Conservation (phyloP, 2,797 vertebrate species). For the Sebastes minor region DNA sequence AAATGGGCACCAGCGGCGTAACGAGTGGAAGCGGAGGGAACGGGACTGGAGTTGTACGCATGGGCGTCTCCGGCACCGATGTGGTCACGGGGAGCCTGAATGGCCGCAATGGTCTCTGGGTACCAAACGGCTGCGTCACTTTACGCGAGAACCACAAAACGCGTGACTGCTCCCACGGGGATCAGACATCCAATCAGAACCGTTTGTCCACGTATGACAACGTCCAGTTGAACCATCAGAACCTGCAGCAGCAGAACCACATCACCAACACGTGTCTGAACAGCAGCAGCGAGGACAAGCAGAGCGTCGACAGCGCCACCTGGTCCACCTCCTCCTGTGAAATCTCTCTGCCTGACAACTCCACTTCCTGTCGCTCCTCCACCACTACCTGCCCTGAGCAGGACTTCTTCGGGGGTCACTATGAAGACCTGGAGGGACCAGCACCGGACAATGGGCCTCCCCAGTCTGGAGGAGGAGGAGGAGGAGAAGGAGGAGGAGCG, state of each 20-base stretch:
- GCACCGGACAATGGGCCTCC: slow-evolving; percentile 81
- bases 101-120: slow-evolving; percentile 84
- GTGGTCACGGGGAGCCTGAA: slow-evolving; percentile 77
- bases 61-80: slow-evolving; percentile 89
- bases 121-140: slow-evolving; percentile 88
- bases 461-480: slow-evolving; percentile 64
- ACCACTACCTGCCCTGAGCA: slow-evolving; percentile 97
- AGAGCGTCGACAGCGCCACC: slow-evolving; percentile 97
- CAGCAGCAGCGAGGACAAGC: slow-evolving; percentile 93
- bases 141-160: slow-evolving; percentile 86
- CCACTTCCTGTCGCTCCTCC: slow-evolving; percentile 95
- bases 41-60: slow-evolving; percentile 74
- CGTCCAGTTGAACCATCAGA: slow-evolving; percentile 91
- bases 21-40: slow-evolving; percentile 81
- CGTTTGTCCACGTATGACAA: slow-evolving; percentile 98
- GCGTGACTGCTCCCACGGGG: slow-evolving; percentile 75
- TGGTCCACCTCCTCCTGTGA: slow-evolving; percentile 99
- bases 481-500: slow-evolving; percentile 44
- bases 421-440: slow-evolving; percentile 89
- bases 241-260: slow-evolving; percentile 71
- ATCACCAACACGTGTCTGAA: slow-evolving; percentile 65
- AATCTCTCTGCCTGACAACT: slow-evolving; percentile 96
- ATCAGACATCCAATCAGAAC: slow-evolving; percentile 85
- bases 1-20: slow-evolving; percentile 93
- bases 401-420: slow-evolving; percentile 90